phyloP scores from a whole-genome alignment of 2,797 vertebrate species.

The Podarcis siculus region DNA sequence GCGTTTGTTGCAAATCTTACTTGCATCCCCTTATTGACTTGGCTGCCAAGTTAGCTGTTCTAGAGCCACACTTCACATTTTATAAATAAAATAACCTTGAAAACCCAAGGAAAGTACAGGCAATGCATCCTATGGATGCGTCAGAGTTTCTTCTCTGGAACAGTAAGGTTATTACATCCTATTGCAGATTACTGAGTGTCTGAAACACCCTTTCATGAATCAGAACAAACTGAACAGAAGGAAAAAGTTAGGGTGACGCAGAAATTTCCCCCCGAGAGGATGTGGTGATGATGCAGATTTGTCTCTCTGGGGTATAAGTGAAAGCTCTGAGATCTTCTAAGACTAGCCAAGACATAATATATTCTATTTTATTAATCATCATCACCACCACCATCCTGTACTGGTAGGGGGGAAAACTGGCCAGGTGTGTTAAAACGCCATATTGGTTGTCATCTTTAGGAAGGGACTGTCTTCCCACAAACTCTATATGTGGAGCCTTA shows the following conservation, averaged over 20 bases:
- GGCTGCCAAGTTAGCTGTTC: neutral
- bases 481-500: too few relatives aligned
- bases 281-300: neutral
- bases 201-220: neutral
- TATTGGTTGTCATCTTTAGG: too few relatives aligned
- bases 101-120: neutral
- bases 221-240: neutral
- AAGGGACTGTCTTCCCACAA: too few relatives aligned
- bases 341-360: neutral
- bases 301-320: neutral
- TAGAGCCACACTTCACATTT: neutral
- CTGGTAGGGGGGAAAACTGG: neutral
- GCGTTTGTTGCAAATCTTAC: neutral
- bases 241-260: neutral
- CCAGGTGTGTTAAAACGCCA: too few relatives aligned
- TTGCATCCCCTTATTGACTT: neutral
- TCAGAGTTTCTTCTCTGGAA: neutral
- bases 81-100: neutral
- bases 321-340: conserved; percentile 15
- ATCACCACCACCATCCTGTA: neutral
- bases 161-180: conserved; percentile 2
- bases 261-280: neutral
- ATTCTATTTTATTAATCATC: neutral
- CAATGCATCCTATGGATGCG: neutral
- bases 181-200: neutral